These are phyloP conservation scores for Gymnopithys bicolor DNA, from an alignment of 2,797 vertebrate genomes.

Conservation along the genomic window DNA sequence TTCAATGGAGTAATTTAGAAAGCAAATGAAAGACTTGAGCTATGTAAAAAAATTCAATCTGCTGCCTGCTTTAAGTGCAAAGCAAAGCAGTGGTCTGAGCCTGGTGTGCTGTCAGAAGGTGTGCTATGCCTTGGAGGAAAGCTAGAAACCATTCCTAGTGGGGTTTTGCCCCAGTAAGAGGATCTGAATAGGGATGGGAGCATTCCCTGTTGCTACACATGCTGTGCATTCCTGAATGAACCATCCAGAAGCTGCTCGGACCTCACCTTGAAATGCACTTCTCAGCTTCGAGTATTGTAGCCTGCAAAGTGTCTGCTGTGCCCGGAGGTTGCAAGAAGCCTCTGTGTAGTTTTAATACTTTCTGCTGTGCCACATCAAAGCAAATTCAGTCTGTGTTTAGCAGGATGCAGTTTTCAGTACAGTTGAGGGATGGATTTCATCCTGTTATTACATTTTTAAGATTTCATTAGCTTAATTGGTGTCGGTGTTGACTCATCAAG, in stretches of 20 bases:
- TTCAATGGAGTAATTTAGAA: slow-evolving; percentile 14
- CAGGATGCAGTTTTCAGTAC: neutral
- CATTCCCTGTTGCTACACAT: fast-evolving
- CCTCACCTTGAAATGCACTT: neutral
- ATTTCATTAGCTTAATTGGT: neutral
- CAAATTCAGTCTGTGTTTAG: neutral
- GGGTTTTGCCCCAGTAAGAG: fast-evolving
- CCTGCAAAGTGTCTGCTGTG: neutral
- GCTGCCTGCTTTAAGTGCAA: neutral
- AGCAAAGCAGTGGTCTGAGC: neutral
- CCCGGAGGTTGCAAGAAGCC: neutral
- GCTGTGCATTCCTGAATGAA: fast-evolving
- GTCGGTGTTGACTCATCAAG: neutral
- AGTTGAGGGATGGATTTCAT: neutral
- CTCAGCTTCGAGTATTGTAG: neutral
- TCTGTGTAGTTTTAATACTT: neutral
- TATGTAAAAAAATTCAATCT: neutral
- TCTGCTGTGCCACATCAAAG: neutral
- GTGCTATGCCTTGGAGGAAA: neutral
- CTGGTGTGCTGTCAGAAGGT: neutral
- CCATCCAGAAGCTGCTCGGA: fast-evolving
- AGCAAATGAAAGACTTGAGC: slow-evolving; percentile 7
- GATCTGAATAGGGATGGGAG: neutral
- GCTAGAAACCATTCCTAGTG: neutral
- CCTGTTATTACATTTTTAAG: neutral